Conservation (phyloP, 2,113 vertebrate genomes). For the Pollachius pollachius region DNA sequence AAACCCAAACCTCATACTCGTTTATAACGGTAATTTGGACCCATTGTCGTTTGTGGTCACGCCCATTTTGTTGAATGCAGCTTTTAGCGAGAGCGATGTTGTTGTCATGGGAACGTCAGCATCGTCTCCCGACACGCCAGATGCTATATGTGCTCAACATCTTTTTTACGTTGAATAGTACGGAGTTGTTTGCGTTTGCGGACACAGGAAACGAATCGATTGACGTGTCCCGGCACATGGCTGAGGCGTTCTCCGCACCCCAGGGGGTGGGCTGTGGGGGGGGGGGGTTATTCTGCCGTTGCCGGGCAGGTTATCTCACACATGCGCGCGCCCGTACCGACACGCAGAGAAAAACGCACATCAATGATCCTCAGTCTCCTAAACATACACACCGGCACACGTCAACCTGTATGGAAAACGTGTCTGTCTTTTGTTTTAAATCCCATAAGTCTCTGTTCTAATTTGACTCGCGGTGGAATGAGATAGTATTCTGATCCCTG, state of each 20-base stretch:
- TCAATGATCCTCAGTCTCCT: slow-evolving; percentile 18
- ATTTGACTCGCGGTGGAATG: slow-evolving; percentile 9
- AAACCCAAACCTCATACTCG: background rate
- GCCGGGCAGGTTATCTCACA: slow-evolving; percentile 65
- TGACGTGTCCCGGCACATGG: slow-evolving; percentile 16
- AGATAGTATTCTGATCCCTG: slow-evolving; percentile 28
- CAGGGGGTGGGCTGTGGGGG: background rate
- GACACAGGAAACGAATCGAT: slow-evolving; percentile 16
- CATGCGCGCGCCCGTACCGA: slow-evolving; percentile 3
- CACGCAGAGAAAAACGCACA: slow-evolving; percentile 28
- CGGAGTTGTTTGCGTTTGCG: slow-evolving; percentile 7
- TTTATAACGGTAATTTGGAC: slow-evolving; percentile 1
- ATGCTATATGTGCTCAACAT: slow-evolving; percentile 21
- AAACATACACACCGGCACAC: slow-evolving; percentile 20
- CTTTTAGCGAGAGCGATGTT: slow-evolving; percentile 26
- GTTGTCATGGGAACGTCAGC: slow-evolving; percentile 74
- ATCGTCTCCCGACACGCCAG: slow-evolving; percentile 42
- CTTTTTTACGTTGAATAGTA: background rate
- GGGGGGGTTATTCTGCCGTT: slow-evolving; percentile 63
- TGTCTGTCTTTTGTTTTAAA: slow-evolving; percentile 9
- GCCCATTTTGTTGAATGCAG: slow-evolving; percentile 37
- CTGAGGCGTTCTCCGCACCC: no score
- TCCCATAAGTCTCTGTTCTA: slow-evolving; percentile 31
- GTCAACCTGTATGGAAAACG: slow-evolving; percentile 19
- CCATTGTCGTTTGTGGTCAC: slow-evolving; percentile 46